These are phyloP conservation scores for Oreocharis arfaki DNA, from an alignment of 2,113 vertebrate genomes.

Conservation along the genomic window DNA sequence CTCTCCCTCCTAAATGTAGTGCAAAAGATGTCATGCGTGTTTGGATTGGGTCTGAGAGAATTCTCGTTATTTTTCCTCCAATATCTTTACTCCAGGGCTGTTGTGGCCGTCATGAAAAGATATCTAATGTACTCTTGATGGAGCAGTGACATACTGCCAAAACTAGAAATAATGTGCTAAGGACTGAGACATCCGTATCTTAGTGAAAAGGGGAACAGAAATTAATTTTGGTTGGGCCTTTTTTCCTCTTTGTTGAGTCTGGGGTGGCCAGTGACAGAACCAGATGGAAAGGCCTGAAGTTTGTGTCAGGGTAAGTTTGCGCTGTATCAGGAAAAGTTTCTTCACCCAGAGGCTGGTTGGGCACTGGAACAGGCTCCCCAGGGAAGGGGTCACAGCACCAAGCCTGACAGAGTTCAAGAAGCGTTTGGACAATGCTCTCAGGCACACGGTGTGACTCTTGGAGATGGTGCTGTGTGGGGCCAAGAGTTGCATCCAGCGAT, in stretches of 20 bases:
- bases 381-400: too few relatives aligned
- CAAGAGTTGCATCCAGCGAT: not conserved
- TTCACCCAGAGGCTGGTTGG: not conserved
- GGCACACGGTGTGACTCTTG: not conserved
- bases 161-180: not conserved
- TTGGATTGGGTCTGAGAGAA: not conserved
- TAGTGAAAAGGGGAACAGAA: not conserved
- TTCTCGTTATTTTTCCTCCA: not conserved
- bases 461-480: not conserved
- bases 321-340: not conserved
- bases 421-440: not conserved
- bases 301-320: not conserved
- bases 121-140: not conserved
- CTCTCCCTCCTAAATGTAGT: not conserved
- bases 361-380: not conserved
- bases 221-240: not conserved
- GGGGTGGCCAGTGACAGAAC: not conserved
- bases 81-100: not conserved
- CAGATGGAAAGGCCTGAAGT: not conserved
- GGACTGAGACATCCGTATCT: not conserved
- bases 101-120: not conserved
- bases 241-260: not conserved
- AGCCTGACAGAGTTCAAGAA: not conserved
- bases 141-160: not conserved
- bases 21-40: not conserved